Percentiles rank a stretch among this genome's conserved stretches.
Evolutionary conservation across 2,113 vertebrate genomes (phyloP).

Genomic region (Gulo gulo): DNA sequence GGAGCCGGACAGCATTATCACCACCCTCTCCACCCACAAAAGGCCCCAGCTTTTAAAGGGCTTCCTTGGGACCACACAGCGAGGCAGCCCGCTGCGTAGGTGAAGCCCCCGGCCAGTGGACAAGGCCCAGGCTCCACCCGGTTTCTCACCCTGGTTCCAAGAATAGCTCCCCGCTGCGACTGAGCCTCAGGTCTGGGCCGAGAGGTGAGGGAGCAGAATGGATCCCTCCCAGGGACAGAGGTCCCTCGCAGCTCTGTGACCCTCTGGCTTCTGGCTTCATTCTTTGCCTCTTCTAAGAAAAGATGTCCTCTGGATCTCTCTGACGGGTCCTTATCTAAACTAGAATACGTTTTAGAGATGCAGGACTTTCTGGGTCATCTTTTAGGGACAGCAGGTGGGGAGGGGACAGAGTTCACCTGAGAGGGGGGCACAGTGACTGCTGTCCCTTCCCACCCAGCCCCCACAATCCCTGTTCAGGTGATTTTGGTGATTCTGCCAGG

Average conservation of each 20-base stretch:
- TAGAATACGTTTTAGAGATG: background rate
- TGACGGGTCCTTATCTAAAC: background rate
- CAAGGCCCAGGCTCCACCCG: background rate
- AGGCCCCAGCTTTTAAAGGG: background rate
- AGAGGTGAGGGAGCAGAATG: too few species aligned
- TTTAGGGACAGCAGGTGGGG: background rate
- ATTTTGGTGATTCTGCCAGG: background rate
- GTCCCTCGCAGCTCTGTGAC: background rate
- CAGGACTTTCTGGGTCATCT: background rate
- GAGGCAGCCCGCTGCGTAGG: background rate
- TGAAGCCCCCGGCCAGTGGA: background rate
- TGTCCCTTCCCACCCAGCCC: background rate
- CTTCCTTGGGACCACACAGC: constrained; percentile 17
- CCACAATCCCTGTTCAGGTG: accelerated
- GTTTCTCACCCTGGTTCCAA: background rate
- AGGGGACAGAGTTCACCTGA: background rate
- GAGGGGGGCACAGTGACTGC: too few species aligned
- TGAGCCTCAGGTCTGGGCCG: background rate
- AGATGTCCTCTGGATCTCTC: too few species aligned
- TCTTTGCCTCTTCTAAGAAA: background rate
- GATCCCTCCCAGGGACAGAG: accelerated
- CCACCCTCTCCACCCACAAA: background rate
- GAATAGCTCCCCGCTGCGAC: accelerated
- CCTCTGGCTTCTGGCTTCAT: background rate
- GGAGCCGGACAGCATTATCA: background rate